A percentile compares a stretch with the other conserved stretches of the same genome.
Evolutionary conservation across 2,888 invertebrate genomes (phyloP).

Genomic region (Arge pagana): DNA sequence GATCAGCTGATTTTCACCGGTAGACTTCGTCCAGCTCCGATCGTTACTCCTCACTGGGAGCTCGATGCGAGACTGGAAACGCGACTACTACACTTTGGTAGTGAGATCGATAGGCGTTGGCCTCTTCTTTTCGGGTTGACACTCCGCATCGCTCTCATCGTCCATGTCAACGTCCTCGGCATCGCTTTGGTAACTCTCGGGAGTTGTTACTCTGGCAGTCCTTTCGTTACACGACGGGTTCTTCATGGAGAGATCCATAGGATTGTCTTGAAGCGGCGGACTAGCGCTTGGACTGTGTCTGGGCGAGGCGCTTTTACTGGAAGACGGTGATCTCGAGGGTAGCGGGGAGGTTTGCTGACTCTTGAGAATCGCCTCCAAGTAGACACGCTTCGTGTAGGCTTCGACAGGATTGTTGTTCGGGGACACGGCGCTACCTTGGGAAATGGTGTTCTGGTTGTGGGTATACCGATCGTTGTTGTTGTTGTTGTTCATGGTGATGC

Average conservation of each 20-base stretch:
- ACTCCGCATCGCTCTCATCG: slow-evolving; percentile 56
- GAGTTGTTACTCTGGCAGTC: slow-evolving; percentile 44
- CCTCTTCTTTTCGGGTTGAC: slow-evolving; percentile 61
- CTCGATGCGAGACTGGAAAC: too few species aligned
- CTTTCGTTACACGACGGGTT: slow-evolving; percentile 54
- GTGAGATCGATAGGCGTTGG: slow-evolving; percentile 45
- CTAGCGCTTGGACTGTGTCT: slow-evolving; percentile 50
- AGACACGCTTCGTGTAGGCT: slow-evolving; percentile 72
- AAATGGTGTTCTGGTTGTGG: slow-evolving; percentile 53
- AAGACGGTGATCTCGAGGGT: slow-evolving; percentile 33
- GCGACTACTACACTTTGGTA: slow-evolving; percentile 1
- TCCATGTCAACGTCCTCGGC: slow-evolving; percentile 56
- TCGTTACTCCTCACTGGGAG: too few species aligned
- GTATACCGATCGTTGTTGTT: slow-evolving; percentile 27
- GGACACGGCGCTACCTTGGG: slow-evolving; percentile 14
- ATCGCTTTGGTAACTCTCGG: slow-evolving; percentile 57
- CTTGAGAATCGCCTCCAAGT: slow-evolving; percentile 75
- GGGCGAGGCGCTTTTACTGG: slow-evolving; percentile 46
- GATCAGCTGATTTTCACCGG: too few species aligned
- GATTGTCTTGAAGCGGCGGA: slow-evolving; percentile 69
- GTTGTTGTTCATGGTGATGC: slow-evolving; percentile 28
- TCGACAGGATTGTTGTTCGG: slow-evolving; percentile 58
- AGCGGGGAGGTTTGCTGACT: slow-evolving; percentile 66
- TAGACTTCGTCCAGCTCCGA: too few species aligned
- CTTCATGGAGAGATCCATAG: slow-evolving; percentile 81